Evolutionary conservation across 2,113 vertebrate genomes (phyloP).

Genomic region (Pandion haliaetus): DNA sequence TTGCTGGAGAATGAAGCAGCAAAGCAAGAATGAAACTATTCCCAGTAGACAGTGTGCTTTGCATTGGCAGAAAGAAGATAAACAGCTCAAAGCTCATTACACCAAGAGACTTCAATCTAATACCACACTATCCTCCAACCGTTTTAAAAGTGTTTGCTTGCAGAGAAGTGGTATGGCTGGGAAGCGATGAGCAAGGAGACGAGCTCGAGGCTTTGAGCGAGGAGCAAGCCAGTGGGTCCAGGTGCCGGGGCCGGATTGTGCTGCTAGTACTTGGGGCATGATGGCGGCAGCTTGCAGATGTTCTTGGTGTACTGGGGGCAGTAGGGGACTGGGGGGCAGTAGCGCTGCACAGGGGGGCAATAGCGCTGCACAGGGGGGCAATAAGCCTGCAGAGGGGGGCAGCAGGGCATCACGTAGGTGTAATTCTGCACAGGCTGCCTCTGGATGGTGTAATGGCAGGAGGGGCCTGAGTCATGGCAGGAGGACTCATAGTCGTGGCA

Average conservation of each 20-base stretch:
- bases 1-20: neutral
- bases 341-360: neutral
- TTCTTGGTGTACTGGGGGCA: neutral
- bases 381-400: neutral
- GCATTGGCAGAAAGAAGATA: accelerated
- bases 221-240: accelerated
- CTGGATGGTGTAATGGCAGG: neutral
- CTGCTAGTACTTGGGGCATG: neutral
- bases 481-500: neutral
- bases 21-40: neutral
- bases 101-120: neutral
- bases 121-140: accelerated
- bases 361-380: neutral
- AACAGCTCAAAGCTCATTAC: neutral
- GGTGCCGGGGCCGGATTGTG: accelerated
- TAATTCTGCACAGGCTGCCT: neutral
- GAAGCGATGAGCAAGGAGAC: accelerated
- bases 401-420: neutral
- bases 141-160: neutral
- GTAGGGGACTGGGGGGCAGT: neutral
- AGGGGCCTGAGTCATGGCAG: neutral
- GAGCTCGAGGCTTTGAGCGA: accelerated
- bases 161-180: accelerated
- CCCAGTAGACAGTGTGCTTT: accelerated
- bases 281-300: neutral